phyloP scores from a whole-genome alignment of 1,140 invertebrate species.

The Zaprionus lachaisei region DNA sequence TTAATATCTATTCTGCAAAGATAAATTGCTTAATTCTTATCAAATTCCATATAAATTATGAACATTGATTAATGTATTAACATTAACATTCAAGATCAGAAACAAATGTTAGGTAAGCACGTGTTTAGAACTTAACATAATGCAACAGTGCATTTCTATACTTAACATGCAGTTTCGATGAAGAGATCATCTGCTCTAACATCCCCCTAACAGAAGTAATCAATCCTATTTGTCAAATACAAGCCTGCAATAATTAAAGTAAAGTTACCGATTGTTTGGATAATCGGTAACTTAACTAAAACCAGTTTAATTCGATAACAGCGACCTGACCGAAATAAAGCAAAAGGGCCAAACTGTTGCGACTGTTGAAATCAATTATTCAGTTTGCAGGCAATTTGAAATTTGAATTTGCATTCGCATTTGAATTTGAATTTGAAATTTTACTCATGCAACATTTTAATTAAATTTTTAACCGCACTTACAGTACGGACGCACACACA shows the following conservation, averaged over 20 bases:
- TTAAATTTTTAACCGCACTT: slow-evolving; percentile 69
- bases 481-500: slow-evolving; percentile 20
- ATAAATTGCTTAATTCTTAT: background rate
- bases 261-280: too few relatives aligned
- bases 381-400: slow-evolving; percentile 71
- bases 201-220: background rate
- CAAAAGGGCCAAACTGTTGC: slow-evolving; percentile 43
- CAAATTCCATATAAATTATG: background rate
- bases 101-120: background rate
- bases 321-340: slow-evolving; percentile 32
- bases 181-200: background rate
- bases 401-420: slow-evolving; percentile 51
- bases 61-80: background rate
- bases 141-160: background rate
- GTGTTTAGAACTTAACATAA: too few relatives aligned
- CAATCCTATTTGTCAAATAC: background rate
- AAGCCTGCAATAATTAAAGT: background rate
- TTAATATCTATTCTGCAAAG: background rate
- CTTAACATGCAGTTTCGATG: background rate
- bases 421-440: slow-evolving; percentile 56
- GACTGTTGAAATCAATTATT: slow-evolving; percentile 70
- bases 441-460: slow-evolving; percentile 72
- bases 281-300: slow-evolving; percentile 17
- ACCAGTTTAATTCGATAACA: slow-evolving; percentile 38
- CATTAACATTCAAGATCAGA: too few relatives aligned